Evolutionary conservation across 1,140 invertebrate species (phyloP).

Genomic region (Nixonia krombeini): DNA sequence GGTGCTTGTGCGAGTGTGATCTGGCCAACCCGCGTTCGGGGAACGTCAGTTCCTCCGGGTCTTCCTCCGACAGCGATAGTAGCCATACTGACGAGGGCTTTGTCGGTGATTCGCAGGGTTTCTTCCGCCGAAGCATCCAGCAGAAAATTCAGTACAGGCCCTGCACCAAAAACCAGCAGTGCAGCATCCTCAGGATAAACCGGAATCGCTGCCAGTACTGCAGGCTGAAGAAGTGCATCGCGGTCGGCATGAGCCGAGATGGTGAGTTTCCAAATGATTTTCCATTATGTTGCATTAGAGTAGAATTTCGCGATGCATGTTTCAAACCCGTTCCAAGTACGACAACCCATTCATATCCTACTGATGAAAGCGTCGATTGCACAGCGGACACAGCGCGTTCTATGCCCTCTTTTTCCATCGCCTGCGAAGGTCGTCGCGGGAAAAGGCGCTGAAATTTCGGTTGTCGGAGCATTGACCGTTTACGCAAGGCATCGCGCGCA

Average conservation of each 20-base stretch:
- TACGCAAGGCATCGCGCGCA: conserved; percentile 59
- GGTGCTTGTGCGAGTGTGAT: conserved; percentile 69
- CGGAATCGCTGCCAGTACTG: conserved; percentile 98
- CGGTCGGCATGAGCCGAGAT: conserved; percentile 98
- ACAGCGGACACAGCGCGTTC: too few relatives aligned
- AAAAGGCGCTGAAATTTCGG: conserved; percentile 59
- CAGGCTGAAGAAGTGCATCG: conserved; percentile 97
- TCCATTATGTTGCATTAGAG: not conserved
- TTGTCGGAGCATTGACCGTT: conserved; percentile 65
- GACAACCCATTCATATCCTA: too few relatives aligned
- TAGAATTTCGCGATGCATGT: too few relatives aligned
- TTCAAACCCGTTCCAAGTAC: too few relatives aligned
- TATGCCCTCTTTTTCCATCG: not conserved
- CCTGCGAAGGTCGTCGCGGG: not conserved
- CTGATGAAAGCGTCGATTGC: too few relatives aligned
- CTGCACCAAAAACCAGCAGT: conserved; percentile 98
- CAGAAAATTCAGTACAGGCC: conserved; percentile 98
- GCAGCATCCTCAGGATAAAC: conserved; percentile 96
- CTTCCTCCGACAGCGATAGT: conserved; percentile 64
- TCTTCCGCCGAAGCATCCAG: conserved; percentile 92
- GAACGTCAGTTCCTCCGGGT: conserved; percentile 65
- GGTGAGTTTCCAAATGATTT: conserved; percentile 76
- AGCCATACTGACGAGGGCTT: conserved; percentile 68
- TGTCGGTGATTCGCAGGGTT: conserved; percentile 78
- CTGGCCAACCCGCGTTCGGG: conserved; percentile 64